Evolutionary conservation across 1,140 invertebrate species (phyloP).

Genomic region (Pantala flavescens): DNA sequence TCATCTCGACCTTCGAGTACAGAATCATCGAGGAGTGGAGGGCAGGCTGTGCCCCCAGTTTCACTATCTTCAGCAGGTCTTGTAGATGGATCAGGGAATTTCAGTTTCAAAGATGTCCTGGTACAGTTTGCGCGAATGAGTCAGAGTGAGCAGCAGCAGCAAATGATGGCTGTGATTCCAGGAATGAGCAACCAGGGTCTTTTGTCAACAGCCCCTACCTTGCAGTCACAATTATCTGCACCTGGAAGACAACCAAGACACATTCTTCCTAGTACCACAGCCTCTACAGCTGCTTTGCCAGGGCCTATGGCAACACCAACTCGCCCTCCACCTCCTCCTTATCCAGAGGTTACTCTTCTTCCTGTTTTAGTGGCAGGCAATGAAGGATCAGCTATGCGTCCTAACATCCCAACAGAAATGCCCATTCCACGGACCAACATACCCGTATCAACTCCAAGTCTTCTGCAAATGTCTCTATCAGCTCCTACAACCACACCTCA

Average conservation of each 20-base stretch:
- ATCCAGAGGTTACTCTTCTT: slow-evolving; percentile 64
- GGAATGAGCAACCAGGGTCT: not conserved
- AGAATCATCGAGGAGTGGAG: slow-evolving; percentile 40
- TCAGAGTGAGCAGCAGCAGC: slow-evolving; percentile 22
- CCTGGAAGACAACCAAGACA: not conserved
- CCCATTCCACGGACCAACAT: not conserved
- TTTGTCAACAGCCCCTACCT: not conserved
- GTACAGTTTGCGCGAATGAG: slow-evolving; percentile 59
- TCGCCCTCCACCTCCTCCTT: slow-evolving; percentile 48
- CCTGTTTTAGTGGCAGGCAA: slow-evolving; percentile 41
- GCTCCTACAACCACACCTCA: slow-evolving; percentile 28
- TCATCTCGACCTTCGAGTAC: slow-evolving; percentile 41
- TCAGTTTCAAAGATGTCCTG: slow-evolving; percentile 65
- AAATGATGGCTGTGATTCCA: not conserved
- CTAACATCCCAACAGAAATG: not conserved
- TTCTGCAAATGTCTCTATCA: not conserved
- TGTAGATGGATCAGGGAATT: slow-evolving; percentile 13
- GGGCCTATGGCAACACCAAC: slow-evolving; percentile 31
- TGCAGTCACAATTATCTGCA: slow-evolving; percentile 12
- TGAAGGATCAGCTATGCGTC: not conserved
- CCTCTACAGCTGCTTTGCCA: slow-evolving; percentile 31
- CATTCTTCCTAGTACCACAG: slow-evolving; percentile 14
- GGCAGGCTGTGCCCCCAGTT: slow-evolving; percentile 14
- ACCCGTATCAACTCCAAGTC: not conserved
- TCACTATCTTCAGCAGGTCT: slow-evolving; percentile 14